These are phyloP conservation scores for Eucidaris tribuloides DNA, from an alignment of 35 echinoderm and acorn worm genomes.

Conservation along the genomic window DNA sequence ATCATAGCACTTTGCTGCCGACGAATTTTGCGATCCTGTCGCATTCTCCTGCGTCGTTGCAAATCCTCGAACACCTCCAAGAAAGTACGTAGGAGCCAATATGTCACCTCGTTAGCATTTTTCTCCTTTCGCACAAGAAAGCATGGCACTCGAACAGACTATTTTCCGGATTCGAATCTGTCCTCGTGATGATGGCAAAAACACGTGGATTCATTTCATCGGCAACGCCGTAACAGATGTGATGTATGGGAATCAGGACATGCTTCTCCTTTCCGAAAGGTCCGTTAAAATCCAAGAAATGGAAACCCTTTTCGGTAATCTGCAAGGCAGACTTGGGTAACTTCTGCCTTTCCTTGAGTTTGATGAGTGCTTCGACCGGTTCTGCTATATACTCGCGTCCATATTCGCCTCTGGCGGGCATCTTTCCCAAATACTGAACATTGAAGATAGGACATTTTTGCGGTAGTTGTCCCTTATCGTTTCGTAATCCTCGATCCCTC, in stretches of 20 bases:
- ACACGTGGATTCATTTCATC: slow-evolving; percentile 85
- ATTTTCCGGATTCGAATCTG: slow-evolving; percentile 79
- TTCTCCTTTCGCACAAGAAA: slow-evolving; percentile 78
- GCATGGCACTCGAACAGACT: slow-evolving; percentile 96
- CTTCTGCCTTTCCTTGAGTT: slow-evolving; percentile 63
- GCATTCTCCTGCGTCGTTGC: slow-evolving; percentile 63
- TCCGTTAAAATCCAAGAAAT: slow-evolving; percentile 90
- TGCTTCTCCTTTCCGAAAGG: slow-evolving; percentile 98
- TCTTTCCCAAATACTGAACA: slow-evolving; percentile 93
- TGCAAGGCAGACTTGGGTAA: slow-evolving; percentile 61
- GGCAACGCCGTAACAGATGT: slow-evolving; percentile 98
- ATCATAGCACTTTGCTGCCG: slow-evolving; percentile 2
- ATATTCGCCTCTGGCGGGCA: slow-evolving; percentile 89
- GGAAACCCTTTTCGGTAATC: slow-evolving; percentile 90
- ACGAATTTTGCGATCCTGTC: slow-evolving; percentile 64
- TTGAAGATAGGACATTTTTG: slow-evolving; percentile 78
- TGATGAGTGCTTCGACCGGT: slow-evolving; percentile 79
- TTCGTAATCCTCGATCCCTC: slow-evolving; percentile 33
- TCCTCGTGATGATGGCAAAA: slow-evolving; percentile 93
- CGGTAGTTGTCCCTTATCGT: neutral
- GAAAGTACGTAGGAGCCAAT: slow-evolving; percentile 93
- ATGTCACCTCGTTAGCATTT: slow-evolving; percentile 74
- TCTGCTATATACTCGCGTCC: slow-evolving; percentile 88
- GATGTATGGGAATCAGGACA: slow-evolving; percentile 93
- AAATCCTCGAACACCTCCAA: slow-evolving; percentile 94